Evolutionary conservation across 2,888 invertebrate genomes (phyloP).

Genomic region (Hirtodrosophila histrioides): DNA sequence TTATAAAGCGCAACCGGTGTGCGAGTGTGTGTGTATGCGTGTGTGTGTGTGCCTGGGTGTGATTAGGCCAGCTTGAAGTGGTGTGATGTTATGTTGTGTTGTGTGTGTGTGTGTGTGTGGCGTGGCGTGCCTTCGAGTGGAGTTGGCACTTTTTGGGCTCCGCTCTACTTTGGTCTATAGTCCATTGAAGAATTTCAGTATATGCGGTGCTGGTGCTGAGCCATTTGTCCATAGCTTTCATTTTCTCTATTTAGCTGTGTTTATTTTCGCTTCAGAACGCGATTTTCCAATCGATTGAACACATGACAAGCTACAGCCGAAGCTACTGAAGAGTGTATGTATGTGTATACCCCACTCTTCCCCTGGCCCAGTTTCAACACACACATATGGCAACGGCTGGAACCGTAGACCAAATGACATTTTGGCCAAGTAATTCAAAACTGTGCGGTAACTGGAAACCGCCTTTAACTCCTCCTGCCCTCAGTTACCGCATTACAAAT

Average conservation of each 20-base stretch:
- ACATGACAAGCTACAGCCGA: slow-evolving; percentile 63
- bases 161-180: slow-evolving; percentile 24
- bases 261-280: slow-evolving; percentile 79
- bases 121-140: slow-evolving; percentile 13
- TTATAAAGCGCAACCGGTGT: slow-evolving; percentile 42
- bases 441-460: slow-evolving; percentile 53
- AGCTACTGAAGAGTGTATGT: slow-evolving; percentile 52
- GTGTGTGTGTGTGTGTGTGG: slow-evolving; percentile 28
- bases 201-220: slow-evolving; percentile 2
- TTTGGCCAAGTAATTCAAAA: slow-evolving; percentile 49
- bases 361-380: slow-evolving; percentile 6
- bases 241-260: slow-evolving; percentile 77
- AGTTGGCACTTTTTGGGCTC: slow-evolving; percentile 34
- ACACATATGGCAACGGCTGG: slow-evolving; percentile 55
- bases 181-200: slow-evolving; percentile 32
- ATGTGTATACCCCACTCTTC: background rate
- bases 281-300: slow-evolving; percentile 78
- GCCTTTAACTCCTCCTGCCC: slow-evolving; percentile 9
- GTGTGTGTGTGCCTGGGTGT: slow-evolving; percentile 43
- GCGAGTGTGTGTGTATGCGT: slow-evolving; percentile 13
- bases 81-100: too few relatives aligned
- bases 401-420: slow-evolving; percentile 30
- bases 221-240: slow-evolving; percentile 48
- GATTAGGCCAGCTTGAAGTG: slow-evolving; percentile 63
- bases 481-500: slow-evolving; percentile 11